Base-by-base conservation (phyloP, 2,113 vertebrate species). In the Reinhardtius hippoglossoides region DNA sequence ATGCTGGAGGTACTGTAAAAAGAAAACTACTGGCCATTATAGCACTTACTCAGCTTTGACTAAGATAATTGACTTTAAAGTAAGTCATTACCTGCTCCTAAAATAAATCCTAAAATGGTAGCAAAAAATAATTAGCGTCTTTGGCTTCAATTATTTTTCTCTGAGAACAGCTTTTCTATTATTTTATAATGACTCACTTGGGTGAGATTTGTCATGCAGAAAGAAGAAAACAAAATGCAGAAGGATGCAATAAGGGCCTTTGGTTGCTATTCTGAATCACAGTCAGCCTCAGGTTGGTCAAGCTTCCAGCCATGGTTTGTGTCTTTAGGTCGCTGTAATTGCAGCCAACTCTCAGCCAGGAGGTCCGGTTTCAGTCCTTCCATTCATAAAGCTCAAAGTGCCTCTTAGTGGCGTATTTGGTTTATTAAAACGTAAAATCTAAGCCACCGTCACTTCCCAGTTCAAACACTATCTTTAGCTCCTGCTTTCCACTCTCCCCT, bases 401-500 rank as follows among this genome's bases (percentile, higher is more conserved):
- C 87, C 90, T 91, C 72, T 95, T 94, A 94, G 93, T 94, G 94
- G 92, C 77, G 27, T 69, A 76, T 86, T 88, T 54, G 84, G 87
- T 93, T 92, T 94, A 94, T 92, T 93, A 93, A 94, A 94, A 89
- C 27, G 77, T 88, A 91, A 83, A 85, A 93, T 91, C 81, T 87
- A 68, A 80, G 76, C 73, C 78, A 77, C 75, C 61, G 61, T 90
- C 74, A 92, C 87, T 88, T 91, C 87, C 86, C 80, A 74, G 82
- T 78, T 83, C 64, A 83, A 83, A 74, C 58, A 56, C 67, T 92
- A 93, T 93, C 81, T 92, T 94, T 93, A 93, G 88, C 62, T 77
- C 37, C 64, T 73, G 74, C 59, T 80, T 91, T 89, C 82, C 69
- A 74, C 83, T 86, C 83, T 77, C 71, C 67, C 56, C 54, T 68